phyloP scores from a whole-genome alignment of 2,797 vertebrate species.

The Mycteria americana region DNA sequence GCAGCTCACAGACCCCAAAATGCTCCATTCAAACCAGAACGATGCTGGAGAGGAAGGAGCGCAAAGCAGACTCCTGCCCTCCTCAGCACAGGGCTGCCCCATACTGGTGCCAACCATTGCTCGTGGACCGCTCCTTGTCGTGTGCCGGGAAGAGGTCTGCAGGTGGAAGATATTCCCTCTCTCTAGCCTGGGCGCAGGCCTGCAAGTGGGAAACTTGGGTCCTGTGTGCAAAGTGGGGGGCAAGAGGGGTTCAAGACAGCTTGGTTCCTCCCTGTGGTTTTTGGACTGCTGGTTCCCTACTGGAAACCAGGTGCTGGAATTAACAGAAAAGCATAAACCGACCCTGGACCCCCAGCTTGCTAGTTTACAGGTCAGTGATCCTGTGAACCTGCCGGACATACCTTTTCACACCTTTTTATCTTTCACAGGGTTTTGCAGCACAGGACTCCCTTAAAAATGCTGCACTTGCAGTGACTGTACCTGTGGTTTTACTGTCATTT shows the following conservation, averaged over 20 bases:
- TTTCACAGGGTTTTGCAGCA: background rate
- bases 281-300: background rate
- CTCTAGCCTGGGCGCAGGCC: background rate
- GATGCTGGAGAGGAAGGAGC: background rate
- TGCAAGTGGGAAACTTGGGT: background rate
- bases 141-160: background rate
- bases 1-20: background rate
- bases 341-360: background rate
- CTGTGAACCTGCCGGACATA: background rate
- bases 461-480: background rate
- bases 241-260: background rate
- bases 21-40: background rate
- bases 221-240: background rate
- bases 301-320: background rate
- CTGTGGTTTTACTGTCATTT: background rate
- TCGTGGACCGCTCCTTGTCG: rapidly evolving
- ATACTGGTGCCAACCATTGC: background rate
- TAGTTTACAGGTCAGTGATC: background rate
- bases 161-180: background rate
- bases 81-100: background rate
- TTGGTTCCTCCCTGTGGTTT: background rate
- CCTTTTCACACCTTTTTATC: background rate
- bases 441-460: background rate
- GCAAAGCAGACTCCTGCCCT: background rate
- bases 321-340: background rate